A percentile compares a stretch with the other conserved stretches of the same genome.
Evolutionary conservation across 2,797 vertebrate genomes (phyloP).

Genomic region (Epinephelus malabaricus): DNA sequence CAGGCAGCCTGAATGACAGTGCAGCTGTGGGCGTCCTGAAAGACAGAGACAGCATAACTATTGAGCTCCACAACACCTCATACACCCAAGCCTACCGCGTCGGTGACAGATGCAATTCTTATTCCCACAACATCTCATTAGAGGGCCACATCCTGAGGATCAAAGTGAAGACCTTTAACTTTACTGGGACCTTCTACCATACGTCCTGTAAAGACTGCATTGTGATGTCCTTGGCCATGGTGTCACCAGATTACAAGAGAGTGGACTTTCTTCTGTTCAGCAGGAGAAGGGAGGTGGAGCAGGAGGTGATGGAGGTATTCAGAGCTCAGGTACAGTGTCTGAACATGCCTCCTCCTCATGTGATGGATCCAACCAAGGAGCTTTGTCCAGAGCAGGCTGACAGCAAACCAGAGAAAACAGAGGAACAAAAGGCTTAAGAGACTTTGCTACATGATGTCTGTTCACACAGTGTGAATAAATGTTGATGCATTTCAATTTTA

Average conservation of each 20-base stretch:
- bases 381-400: constrained; percentile 39
- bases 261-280: constrained; percentile 41
- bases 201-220: constrained; percentile 47
- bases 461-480: too few species aligned
- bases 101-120: constrained; percentile 3
- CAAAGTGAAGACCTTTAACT: too few species aligned
- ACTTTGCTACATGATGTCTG: too few species aligned
- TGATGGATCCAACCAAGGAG: constrained; percentile 58
- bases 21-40: too few species aligned
- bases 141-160: neutral
- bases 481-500: too few species aligned
- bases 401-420: neutral
- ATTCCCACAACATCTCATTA: constrained; percentile 26
- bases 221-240: too few species aligned
- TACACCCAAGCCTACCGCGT: too few species aligned
- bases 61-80: too few species aligned
- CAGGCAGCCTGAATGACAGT: constrained; percentile 23
- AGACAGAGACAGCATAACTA: too few species aligned
- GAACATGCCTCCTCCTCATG: constrained; percentile 43
- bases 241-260: too few species aligned
- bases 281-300: constrained; percentile 48
- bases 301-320: constrained; percentile 57
- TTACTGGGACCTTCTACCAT: too few species aligned
- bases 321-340: constrained; percentile 58
- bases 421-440: too few species aligned